phyloP scores from a whole-genome alignment of 1,140 invertebrate species.

The Eriocheir sinensis region DNA sequence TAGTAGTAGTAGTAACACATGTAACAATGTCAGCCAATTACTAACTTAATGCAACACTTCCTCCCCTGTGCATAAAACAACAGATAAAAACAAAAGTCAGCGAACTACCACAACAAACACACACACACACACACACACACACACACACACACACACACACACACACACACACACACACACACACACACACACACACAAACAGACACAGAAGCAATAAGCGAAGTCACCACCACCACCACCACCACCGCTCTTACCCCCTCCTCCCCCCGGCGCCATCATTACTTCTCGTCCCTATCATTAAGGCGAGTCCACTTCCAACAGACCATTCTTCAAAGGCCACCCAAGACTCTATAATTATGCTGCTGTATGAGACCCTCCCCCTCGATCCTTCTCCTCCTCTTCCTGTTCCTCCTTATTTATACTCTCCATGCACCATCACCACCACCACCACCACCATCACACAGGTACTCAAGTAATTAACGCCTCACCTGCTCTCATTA shows the following conservation, averaged over 20 bases:
- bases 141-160: background rate
- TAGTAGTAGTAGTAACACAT: background rate
- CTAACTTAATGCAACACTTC: too few species aligned
- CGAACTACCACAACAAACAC: background rate
- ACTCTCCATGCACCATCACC: too few species aligned
- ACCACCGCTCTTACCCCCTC: too few species aligned
- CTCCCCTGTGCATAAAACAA: too few species aligned
- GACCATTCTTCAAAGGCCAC: background rate
- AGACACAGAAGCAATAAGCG: too few species aligned
- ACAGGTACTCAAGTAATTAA: background rate
- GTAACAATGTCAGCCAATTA: too few species aligned
- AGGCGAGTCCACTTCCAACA: background rate
- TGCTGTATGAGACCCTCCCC: background rate
- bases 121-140: background rate
- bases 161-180: background rate
- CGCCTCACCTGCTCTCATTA: background rate
- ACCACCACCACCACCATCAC: too few species aligned
- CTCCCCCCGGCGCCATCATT: background rate
- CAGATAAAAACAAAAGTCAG: too few species aligned
- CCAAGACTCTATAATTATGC: background rate
- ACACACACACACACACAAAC: background rate
- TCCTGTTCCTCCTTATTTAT: too few species aligned
- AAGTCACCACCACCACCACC: background rate
- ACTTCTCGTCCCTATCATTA: constrained; percentile 1
- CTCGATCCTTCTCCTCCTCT: too few species aligned